Evolutionary conservation across 2,888 invertebrate species (phyloP), one percentile per base, ranked within the genome.

Genomic region (Melipona bicolor): DNA sequence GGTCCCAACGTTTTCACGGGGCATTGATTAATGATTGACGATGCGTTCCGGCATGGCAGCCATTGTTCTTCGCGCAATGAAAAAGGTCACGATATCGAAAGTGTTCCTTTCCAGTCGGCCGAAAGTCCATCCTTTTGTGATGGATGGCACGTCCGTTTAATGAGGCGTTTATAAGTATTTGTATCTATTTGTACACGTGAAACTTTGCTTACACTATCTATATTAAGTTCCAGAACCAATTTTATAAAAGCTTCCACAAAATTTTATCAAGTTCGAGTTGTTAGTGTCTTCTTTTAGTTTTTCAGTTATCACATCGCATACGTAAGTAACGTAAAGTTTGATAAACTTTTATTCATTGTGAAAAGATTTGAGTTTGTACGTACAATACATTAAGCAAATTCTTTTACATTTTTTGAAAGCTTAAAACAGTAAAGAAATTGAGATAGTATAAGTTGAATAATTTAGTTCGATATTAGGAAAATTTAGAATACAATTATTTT

Each of bases 1-100:
- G 68, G 27, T 24, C 62, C 50, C 78, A 79, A 64, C 73, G 83
- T 84, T 79, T 83, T 82, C 83, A 62, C 77, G 21, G 78, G 69
- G 76, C 83, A 76, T 83, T 88, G 88, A 88, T 89, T 88, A 89
- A 88, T 89, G 88, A 87, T 72, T 69, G 68, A 79, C 83, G 83
- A 87, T 77, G 81, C 72, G 65, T 72, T 62, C 79, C 78, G 79
- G 77, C 79, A 52, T 52, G 80, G 72, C 68, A 43, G 62, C 54
- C 80, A 83, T 86, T 86, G 86, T 88, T 89, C 89, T 79, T 86
- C 77, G 70, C 56, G 61, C 49, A n/a, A 36, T 56, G 36, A 77
- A 79, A 76, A 79, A 78, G 75, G 81, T 73, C 61, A 68, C 65
- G 71, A 27, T 70, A 79, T 85, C 80, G 78, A 77, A 72, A 86